A percentile compares a stretch with the other conserved stretches of the same genome.
These are phyloP conservation scores for Pseudotriccus pelzelni DNA, from an alignment of 2,797 vertebrate genomes.

Conservation along the genomic window DNA sequence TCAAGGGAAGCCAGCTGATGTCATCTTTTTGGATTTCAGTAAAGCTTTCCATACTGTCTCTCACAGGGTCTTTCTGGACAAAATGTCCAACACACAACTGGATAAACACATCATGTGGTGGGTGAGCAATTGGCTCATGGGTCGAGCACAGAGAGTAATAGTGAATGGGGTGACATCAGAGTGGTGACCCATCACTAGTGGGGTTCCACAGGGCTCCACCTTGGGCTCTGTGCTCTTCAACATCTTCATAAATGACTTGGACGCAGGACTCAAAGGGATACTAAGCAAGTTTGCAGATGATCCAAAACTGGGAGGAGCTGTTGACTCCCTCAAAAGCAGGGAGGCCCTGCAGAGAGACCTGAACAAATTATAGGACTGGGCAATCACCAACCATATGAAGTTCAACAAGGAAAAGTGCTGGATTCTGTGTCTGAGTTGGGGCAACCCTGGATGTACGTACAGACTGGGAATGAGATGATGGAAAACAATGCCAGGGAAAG, in stretches of 20 bases:
- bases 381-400: background rate
- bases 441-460: rapidly evolving
- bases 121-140: background rate
- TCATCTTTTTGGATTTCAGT: background rate
- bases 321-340: background rate
- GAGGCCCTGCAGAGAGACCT: too few species aligned
- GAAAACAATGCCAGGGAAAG: background rate
- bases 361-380: background rate
- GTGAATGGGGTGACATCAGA: background rate
- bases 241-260: background rate
- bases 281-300: background rate
- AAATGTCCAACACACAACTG: background rate
- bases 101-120: background rate
- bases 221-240: background rate
- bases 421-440: background rate
- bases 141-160: background rate
- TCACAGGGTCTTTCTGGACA: background rate
- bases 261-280: background rate
- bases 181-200: too few species aligned
- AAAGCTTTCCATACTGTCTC: background rate
- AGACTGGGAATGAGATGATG: background rate
- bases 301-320: background rate
- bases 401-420: rapidly evolving
- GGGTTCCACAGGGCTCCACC: background rate
- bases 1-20: background rate